Conservation (phyloP, 2,888 invertebrate genomes). For the Kuschelorhynchus macadamiae region DNA sequence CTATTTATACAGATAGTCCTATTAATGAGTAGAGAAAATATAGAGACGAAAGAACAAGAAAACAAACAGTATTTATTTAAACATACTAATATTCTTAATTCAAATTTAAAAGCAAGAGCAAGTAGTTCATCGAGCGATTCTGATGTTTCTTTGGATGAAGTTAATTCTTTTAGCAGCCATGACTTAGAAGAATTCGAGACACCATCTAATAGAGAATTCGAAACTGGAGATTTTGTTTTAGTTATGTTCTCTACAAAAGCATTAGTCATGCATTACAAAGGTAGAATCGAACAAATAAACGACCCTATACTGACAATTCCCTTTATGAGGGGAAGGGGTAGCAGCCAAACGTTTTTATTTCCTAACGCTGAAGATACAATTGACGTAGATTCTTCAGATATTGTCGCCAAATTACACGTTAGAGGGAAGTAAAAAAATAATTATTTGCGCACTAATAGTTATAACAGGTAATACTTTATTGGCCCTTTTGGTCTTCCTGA, state of each 20-base stretch:
- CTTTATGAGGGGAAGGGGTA: constrained; percentile 23
- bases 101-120: no score
- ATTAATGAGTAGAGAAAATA: constrained; percentile 17
- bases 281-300: constrained; percentile 8
- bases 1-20: constrained; percentile 19
- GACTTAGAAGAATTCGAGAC: constrained; percentile 25
- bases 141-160: constrained; percentile 31
- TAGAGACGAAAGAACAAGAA: constrained; percentile 7
- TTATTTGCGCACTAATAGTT: no score
- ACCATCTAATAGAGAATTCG: constrained; percentile 20
- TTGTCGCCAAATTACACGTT: constrained; percentile 16
- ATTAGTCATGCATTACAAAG: constrained; percentile 26
- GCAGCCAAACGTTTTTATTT: no score
- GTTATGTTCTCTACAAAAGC: no score
- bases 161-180: constrained; percentile 32
- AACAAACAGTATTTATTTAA: not conserved
- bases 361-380: constrained; percentile 3
- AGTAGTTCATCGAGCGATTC: constrained; percentile 15
- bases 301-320: constrained; percentile 14
- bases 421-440: no score
- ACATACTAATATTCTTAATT: no score
- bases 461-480: no score
- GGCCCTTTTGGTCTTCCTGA: no score
- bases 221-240: no score
- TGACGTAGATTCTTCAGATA: constrained; percentile 14